phyloP scores from a whole-genome alignment of 2,888 invertebrate genomes.

The Lasioglossum malachurum region DNA sequence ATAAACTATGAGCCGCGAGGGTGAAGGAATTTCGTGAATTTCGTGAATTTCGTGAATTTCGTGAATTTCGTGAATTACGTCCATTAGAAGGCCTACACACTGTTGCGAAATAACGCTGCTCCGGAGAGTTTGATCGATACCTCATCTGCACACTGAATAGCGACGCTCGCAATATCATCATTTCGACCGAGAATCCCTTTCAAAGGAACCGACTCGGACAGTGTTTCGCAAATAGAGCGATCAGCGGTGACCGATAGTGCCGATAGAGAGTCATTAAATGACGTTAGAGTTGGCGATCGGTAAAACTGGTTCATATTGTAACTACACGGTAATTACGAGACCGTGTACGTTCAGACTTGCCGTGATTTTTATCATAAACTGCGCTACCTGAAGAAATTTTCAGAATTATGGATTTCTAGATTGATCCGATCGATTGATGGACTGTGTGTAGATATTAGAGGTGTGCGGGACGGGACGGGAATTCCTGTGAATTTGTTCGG shows the following conservation, averaged over 20 bases:
- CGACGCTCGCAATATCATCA: conserved; percentile 19
- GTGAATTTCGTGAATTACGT: conserved; percentile 63
- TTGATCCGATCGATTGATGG: too few species aligned
- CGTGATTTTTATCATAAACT: too few species aligned
- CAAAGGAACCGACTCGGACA: neutral
- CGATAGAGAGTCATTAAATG: neutral
- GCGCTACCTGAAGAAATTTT: too few species aligned
- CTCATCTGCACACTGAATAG: conserved; percentile 24
- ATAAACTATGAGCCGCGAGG: neutral
- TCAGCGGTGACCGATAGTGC: neutral
- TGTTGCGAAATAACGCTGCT: conserved; percentile 49
- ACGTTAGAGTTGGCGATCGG: neutral
- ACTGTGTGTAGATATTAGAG: too few species aligned
- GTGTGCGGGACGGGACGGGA: too few species aligned
- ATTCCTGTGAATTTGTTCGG: too few species aligned
- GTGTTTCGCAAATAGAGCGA: neutral
- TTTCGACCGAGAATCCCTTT: neutral
- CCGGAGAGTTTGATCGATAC: conserved; percentile 70
- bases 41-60: too few species aligned
- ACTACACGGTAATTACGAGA: neutral
- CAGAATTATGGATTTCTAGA: too few species aligned
- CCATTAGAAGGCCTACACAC: conserved; percentile 51
- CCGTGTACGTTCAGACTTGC: neutral
- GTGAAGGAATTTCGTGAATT: conserved; percentile 63
- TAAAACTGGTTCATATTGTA: neutral